These are phyloP conservation scores for Dione vanillae DNA, from an alignment of 2,888 invertebrate species.

Conservation along the genomic window DNA sequence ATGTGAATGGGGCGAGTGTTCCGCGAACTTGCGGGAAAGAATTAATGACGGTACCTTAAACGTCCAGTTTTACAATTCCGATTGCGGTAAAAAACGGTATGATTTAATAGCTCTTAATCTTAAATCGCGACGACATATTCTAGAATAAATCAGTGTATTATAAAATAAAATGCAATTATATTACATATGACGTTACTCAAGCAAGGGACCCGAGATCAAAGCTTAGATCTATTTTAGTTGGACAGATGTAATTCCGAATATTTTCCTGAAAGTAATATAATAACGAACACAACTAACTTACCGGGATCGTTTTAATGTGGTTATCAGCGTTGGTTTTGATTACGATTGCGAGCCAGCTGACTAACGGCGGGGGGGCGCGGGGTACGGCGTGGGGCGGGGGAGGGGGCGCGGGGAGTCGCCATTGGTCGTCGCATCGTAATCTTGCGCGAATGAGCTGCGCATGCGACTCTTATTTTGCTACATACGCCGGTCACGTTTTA, in stretches of 20 bases:
- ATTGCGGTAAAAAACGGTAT: slow-evolving; percentile 21
- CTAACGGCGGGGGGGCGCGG: slow-evolving; percentile 48
- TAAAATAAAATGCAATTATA: background rate
- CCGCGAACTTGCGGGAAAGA: slow-evolving; percentile 27
- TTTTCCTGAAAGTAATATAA: slow-evolving; percentile 1
- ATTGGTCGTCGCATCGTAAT: slow-evolving; percentile 62
- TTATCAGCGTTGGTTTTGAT: slow-evolving; percentile 63
- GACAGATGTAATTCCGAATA: background rate
- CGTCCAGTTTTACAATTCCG: slow-evolving; percentile 28
- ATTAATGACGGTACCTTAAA: slow-evolving; percentile 31
- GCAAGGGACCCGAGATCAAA: background rate
- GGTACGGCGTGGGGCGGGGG: slow-evolving; percentile 45
- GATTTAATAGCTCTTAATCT: slow-evolving; percentile 26
- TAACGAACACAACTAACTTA: slow-evolving; percentile 44
- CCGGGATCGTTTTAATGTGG: slow-evolving; percentile 51
- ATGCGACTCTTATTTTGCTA: slow-evolving; percentile 53
- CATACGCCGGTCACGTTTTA: slow-evolving; percentile 34
- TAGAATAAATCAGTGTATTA: background rate
- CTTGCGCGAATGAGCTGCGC: slow-evolving; percentile 61
- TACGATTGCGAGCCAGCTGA: slow-evolving; percentile 62
- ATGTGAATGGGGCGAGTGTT: slow-evolving; percentile 35
- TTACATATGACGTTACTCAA: background rate
- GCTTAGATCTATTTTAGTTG: background rate
- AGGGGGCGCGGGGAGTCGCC: slow-evolving; percentile 45
- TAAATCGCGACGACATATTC: slow-evolving; percentile 3